A percentile compares a stretch with the other conserved stretches of the same genome.
Evolutionary conservation across 2,888 invertebrate genomes (phyloP).

Genomic region (Orthosia incerta): DNA sequence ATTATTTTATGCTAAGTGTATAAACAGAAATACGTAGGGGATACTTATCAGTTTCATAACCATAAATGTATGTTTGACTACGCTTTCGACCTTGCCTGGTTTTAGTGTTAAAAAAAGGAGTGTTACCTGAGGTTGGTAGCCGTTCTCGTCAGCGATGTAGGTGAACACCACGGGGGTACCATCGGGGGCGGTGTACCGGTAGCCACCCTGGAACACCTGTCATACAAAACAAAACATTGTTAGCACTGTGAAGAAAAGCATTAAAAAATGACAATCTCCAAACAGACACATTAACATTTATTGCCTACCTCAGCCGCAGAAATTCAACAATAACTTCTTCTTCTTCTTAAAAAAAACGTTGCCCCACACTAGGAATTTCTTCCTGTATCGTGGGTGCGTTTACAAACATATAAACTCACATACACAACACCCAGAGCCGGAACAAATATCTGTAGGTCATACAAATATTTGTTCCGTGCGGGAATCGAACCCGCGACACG

Average conservation of each 20-base stretch:
- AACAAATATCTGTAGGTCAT: no score
- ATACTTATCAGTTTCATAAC: neutral
- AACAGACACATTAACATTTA: neutral
- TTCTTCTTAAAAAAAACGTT: no score
- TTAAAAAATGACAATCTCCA: neutral
- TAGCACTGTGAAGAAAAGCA: neutral
- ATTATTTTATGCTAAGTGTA: neutral
- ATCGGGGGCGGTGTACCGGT: slow-evolving; percentile 89
- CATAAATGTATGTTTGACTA: neutral
- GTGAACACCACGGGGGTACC: slow-evolving; percentile 89
- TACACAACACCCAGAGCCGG: no score
- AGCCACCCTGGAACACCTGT: slow-evolving; percentile 87
- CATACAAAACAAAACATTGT: slow-evolving; percentile 32
- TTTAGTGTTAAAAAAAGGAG: slow-evolving; percentile 3
- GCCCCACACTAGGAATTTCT: no score
- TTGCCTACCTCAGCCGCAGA: neutral
- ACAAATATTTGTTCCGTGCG: no score
- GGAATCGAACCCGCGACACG: no score
- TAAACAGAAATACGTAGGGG: neutral
- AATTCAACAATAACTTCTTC: neutral
- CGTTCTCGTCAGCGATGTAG: slow-evolving; percentile 93
- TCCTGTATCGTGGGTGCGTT: no score
- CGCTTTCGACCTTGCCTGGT: neutral
- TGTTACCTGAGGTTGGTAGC: slow-evolving; percentile 91
- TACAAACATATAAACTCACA: no score